Base-by-base conservation (phyloP, 1,140 invertebrate genomes). In the Hyposmocoma kahamanoa region DNA sequence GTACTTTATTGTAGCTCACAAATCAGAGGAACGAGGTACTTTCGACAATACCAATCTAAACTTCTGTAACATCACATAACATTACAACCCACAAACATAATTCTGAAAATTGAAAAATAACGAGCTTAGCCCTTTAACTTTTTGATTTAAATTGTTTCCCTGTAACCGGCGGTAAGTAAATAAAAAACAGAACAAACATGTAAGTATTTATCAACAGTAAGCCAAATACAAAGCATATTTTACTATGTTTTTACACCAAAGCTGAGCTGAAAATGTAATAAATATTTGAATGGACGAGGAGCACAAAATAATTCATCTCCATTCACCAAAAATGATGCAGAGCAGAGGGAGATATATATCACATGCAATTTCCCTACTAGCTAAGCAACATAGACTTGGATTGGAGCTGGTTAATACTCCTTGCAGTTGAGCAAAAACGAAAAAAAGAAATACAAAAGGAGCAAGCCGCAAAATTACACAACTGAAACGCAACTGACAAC, bases 401-500 rank as follows among this genome's bases (percentile, higher is more conserved):
- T 70, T 62, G 62, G 59, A 64, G 53, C 55, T 55, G 57, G 62
- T 65, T 60, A 68, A 73, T 64, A 63, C 58, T 62, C 57, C 59
- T 57, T 47, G 62, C 56, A 44, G 61, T 52, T 52, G 42, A 57
- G 58, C 56, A 64, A 70, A 67, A 72, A 64, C 61, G 42, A 48
- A 47, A 62, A 70, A 72, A 71, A 73, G 62, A 62, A 73, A 71
- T 70, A 68, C 67, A 73, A 73, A 71, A 65, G 61, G 45, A 53
- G 42, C 53, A 47, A 53, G 43, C 54, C 19, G 49, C 63, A 59
- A 66, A 56, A 52, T 44, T 59, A 53, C 50, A 38, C 36, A 45
- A 32, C 34, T 10, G 43, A 13, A 41, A 41, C 20, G 5, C 38
- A 21, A n/a, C 15, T 11, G 3, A 41, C 19, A 21, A 13, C 15